A percentile compares a stretch with the other conserved stretches of the same genome.
These are phyloP conservation scores for Nasonovia ribisnigri DNA, from an alignment of 2,888 invertebrate species.

Conservation along the genomic window DNA sequence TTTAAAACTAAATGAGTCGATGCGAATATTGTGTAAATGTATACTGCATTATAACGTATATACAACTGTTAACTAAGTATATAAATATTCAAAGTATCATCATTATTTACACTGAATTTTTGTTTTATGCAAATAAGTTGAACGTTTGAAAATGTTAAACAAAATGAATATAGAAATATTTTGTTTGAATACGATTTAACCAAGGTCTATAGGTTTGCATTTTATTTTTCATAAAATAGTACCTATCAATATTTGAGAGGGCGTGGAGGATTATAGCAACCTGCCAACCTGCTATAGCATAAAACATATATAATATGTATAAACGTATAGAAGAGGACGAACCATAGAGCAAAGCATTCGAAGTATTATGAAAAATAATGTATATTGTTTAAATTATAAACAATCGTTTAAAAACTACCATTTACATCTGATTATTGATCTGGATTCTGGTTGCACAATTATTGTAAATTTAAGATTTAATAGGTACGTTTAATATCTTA, in stretches of 20 bases:
- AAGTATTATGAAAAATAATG: background rate
- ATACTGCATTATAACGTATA: background rate
- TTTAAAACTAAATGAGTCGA: constrained; percentile 53
- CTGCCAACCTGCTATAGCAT: background rate
- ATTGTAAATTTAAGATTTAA: background rate
- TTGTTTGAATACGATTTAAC: background rate
- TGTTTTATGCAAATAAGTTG: background rate
- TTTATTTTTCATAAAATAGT: background rate
- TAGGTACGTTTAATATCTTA: background rate
- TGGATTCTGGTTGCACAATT: background rate
- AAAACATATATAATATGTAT: background rate
- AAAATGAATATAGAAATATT: background rate
- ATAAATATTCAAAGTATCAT: constrained; percentile 27
- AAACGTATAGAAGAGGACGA: background rate
- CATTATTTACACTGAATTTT: constrained; percentile 19
- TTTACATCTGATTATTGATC: background rate
- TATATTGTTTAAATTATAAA: background rate
- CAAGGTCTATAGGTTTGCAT: background rate
- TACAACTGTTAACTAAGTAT: background rate
- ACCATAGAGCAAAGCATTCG: background rate
- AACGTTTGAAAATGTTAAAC: background rate
- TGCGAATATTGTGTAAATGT: constrained; percentile 19
- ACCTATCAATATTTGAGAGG: background rate
- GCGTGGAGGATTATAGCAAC: background rate
- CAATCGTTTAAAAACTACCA: background rate